These are phyloP conservation scores for Mythimna albipuncta DNA, from an alignment of 2,888 invertebrate species.

Conservation along the genomic window DNA sequence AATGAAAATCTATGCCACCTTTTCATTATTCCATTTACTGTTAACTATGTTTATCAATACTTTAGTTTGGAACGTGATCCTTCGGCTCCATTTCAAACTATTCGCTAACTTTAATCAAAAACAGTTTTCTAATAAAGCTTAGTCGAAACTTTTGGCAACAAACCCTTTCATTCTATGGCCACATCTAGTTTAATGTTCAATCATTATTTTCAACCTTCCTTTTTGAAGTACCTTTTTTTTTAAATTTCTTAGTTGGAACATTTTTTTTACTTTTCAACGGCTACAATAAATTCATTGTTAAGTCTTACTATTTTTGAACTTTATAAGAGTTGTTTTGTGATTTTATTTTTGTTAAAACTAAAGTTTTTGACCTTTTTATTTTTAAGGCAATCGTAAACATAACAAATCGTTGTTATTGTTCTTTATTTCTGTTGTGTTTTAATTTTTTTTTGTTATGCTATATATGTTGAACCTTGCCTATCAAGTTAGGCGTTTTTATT, in stretches of 20 bases:
- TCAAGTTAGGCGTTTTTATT: no score
- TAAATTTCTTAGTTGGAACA: not conserved
- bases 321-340: not conserved
- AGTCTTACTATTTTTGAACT: not conserved
- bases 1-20: not conserved
- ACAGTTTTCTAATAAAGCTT: conserved; percentile 34
- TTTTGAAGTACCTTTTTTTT: not conserved
- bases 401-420: no score
- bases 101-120: conserved; percentile 26
- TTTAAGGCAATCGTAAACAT: not conserved
- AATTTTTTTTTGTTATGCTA: no score
- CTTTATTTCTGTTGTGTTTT: no score
- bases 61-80: not conserved
- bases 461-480: no score
- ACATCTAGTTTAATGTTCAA: not conserved
- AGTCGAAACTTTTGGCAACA: conserved; percentile 19
- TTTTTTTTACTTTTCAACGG: not conserved
- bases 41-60: not conserved
- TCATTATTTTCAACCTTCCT: not conserved
- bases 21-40: not conserved
- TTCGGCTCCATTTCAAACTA: conserved; percentile 24
- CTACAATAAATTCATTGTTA: not conserved
- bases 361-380: no score
- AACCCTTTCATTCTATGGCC: conserved; percentile 6
- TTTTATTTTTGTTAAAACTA: no score